phyloP scores from a whole-genome alignment of 2,888 invertebrate species.

The Andrena fulva region DNA sequence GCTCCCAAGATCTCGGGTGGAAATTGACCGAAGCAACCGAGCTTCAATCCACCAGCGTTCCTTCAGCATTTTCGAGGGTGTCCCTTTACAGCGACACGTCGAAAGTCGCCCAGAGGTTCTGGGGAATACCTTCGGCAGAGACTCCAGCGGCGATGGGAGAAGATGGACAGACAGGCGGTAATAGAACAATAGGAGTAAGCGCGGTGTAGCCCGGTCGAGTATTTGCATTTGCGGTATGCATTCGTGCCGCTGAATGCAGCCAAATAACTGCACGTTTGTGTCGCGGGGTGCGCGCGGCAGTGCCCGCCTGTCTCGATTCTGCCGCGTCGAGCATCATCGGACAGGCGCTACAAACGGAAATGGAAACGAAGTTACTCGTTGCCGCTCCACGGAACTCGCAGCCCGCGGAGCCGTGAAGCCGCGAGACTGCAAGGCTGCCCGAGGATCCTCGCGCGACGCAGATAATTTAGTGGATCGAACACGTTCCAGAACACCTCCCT shows the following conservation, averaged over 20 bases:
- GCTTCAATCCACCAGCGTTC: no score
- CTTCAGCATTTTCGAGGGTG: no score
- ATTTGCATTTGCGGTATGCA: conserved; percentile 65
- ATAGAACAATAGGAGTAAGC: conserved; percentile 64
- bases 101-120: conserved; percentile 14
- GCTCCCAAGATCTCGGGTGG: no score
- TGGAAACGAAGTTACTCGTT: conserved; percentile 61
- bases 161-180: conserved; percentile 45
- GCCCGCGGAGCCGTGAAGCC: conserved; percentile 40
- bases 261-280: conserved; percentile 56
- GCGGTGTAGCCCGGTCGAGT: conserved; percentile 50
- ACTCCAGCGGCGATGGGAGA: not conserved
- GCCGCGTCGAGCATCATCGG: conserved; percentile 37
- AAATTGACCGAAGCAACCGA: no score
- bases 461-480: conserved; percentile 55
- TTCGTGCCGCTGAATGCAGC: conserved; percentile 47
- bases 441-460: conserved; percentile 32
- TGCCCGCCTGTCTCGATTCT: conserved; percentile 15
- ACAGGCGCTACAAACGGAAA: conserved; percentile 57
- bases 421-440: conserved; percentile 35
- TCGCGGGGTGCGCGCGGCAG: conserved; percentile 4
- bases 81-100: not conserved
- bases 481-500: not conserved
- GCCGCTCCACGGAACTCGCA: conserved; percentile 25
- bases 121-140: not conserved